Evolutionary conservation across 2,113 vertebrate species (phyloP).

Genomic region (Macaca fascicularis): DNA sequence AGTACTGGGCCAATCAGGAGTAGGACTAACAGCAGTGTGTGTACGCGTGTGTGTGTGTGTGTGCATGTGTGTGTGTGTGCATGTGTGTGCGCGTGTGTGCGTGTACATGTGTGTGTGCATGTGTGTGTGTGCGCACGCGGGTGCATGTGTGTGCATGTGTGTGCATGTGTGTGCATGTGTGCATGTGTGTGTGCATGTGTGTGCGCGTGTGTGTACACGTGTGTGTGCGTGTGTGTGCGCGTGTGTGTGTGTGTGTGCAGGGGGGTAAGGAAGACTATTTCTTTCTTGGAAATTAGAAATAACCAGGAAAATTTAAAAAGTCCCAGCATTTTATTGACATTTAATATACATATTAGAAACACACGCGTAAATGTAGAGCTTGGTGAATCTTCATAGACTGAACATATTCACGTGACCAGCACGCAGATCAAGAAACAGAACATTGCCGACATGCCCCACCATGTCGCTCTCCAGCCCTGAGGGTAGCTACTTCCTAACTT

Average conservation of each 20-base stretch:
- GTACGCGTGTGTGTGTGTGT: no score
- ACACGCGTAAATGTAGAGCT: rapidly evolving
- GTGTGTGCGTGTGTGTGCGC: rapidly evolving
- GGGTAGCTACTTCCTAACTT: neutral
- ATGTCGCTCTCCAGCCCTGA: neutral
- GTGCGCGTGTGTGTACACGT: rapidly evolving
- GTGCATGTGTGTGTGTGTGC: rapidly evolving
- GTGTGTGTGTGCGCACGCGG: no score
- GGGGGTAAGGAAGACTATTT: neutral
- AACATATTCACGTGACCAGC: neutral
- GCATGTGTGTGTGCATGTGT: rapidly evolving
- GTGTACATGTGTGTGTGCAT: rapidly evolving
- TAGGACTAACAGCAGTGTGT: no score
- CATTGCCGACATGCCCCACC: rapidly evolving
- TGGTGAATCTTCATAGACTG: neutral
- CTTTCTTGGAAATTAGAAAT: neutral
- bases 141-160: rapidly evolving
- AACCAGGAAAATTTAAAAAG: neutral
- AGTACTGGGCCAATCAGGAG: neutral
- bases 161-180: rapidly evolving
- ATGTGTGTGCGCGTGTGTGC: rapidly evolving
- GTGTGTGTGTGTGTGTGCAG: rapidly evolving
- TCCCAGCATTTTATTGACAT: neutral
- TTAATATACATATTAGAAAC: neutral
- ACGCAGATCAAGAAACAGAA: neutral